A percentile compares a stretch with the other conserved stretches of the same genome.
Conservation (phyloP, 2,797 vertebrate genomes). For the Arnoldichthys spilopterus region DNA sequence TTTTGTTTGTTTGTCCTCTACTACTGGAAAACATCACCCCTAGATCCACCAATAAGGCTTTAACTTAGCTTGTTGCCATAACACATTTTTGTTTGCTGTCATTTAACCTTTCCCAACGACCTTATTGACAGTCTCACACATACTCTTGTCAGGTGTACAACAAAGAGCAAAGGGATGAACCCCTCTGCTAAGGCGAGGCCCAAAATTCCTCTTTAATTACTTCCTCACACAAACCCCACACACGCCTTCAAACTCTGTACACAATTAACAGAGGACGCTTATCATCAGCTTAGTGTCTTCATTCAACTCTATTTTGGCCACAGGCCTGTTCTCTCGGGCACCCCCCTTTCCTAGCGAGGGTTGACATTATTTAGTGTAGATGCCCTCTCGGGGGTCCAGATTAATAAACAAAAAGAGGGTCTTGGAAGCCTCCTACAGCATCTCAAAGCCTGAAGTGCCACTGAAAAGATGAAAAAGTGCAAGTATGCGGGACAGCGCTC, state of each 20-base stretch:
- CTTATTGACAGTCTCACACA: background rate
- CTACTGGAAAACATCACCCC: background rate
- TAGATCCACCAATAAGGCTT: background rate
- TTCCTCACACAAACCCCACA: background rate
- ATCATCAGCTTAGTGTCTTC: constrained; percentile 26
- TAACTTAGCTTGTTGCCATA: background rate
- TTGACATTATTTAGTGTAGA: constrained; percentile 9
- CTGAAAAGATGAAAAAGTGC: constrained; percentile 41
- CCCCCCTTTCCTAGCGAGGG: background rate
- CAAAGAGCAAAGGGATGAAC: background rate
- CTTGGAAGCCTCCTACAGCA: constrained; percentile 22
- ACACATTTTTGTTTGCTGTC: background rate
- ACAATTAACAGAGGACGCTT: constrained; percentile 14
- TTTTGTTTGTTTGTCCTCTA: background rate
- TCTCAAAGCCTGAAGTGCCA: constrained; percentile 37
- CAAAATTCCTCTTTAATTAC: constrained; percentile 37
- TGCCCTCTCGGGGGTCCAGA: constrained; percentile 4
- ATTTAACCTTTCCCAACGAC: background rate
- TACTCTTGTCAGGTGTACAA: background rate
- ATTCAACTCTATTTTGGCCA: background rate
- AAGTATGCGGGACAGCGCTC: constrained; percentile 17
- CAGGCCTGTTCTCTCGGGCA: background rate
- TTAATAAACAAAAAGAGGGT: constrained; percentile 50
- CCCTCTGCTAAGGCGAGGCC: constrained; percentile 1
- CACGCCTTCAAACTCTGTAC: background rate